Percentiles rank a stretch among this genome's conserved stretches.
phyloP scores from a whole-genome alignment of 2,888 invertebrate genomes.

The Pseudoips prasinana region DNA sequence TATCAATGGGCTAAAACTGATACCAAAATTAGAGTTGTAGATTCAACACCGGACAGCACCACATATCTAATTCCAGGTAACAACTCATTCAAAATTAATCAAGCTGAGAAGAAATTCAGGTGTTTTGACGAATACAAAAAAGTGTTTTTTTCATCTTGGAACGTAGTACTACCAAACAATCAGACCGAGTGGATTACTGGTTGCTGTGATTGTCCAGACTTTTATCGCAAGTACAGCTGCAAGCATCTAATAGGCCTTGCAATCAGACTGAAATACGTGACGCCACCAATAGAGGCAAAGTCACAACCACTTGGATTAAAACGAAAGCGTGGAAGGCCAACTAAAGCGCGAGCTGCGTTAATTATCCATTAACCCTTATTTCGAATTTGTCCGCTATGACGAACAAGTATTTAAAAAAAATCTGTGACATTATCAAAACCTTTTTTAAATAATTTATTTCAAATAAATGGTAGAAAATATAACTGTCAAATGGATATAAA shows the following conservation, averaged over 20 bases:
- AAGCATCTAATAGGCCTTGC: conserved; percentile 5
- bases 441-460: no score
- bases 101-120: conserved; percentile 8
- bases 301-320: conserved; percentile 6
- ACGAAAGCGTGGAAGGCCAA: conserved; percentile 3
- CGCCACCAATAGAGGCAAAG: conserved; percentile 8
- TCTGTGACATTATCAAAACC: no score
- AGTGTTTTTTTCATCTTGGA: conserved; percentile 5
- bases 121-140: conserved; percentile 9
- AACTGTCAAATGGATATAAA: no score
- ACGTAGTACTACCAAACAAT: conserved; percentile 2
- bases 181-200: conserved; percentile 4
- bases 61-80: conserved; percentile 8
- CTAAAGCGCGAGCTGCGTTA: conserved; percentile 8
- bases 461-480: no score
- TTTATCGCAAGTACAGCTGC: conserved; percentile 4
- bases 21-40: conserved; percentile 1
- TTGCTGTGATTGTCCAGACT: conserved; percentile 4
- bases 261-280: conserved; percentile 8
- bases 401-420: no score
- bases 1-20: no score
- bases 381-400: no score
- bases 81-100: conserved; percentile 8
- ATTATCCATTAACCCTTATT: conserved; percentile 3
- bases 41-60: conserved; percentile 7